phyloP scores from a whole-genome alignment of 2,797 vertebrate genomes.

The Cossypha caffra region DNA sequence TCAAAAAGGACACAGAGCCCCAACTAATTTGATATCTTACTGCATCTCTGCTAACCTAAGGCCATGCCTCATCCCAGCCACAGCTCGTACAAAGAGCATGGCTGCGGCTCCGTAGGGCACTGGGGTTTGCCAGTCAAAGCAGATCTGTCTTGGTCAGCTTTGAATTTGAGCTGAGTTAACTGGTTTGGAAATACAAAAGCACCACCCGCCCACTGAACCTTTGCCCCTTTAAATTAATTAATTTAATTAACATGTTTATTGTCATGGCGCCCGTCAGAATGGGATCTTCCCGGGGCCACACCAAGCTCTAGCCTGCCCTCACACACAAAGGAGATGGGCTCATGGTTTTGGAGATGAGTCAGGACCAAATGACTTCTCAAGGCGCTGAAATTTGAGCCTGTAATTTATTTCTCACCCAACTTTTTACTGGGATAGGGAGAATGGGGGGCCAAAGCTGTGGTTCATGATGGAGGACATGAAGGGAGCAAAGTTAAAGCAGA shows the following conservation, averaged over 20 bases:
- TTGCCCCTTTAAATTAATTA: slow-evolving; percentile 73
- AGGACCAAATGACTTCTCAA: background rate
- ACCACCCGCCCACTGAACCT: slow-evolving; percentile 71
- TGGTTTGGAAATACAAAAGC: slow-evolving; percentile 66
- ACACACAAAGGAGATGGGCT: slow-evolving; percentile 16
- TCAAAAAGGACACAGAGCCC: slow-evolving; percentile 47
- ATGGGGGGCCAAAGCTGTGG: background rate
- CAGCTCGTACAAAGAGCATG: background rate
- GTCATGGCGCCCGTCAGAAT: slow-evolving; percentile 40
- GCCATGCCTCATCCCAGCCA: background rate
- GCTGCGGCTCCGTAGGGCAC: background rate
- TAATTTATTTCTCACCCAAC: background rate
- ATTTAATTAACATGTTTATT: slow-evolving; percentile 68
- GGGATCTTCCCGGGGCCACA: slow-evolving; percentile 47
- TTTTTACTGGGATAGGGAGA: background rate
- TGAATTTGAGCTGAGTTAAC: slow-evolving; percentile 67
- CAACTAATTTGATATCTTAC: slow-evolving; percentile 26
- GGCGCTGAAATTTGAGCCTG: background rate
- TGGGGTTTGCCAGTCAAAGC: slow-evolving; percentile 19
- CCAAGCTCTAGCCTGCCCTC: background rate
- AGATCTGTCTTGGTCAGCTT: slow-evolving; percentile 63
- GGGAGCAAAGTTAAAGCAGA: background rate
- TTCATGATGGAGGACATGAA: fast-evolving
- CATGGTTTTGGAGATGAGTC: background rate
- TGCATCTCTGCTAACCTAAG: slow-evolving; percentile 48